Evolutionary conservation across 2,888 invertebrate genomes (phyloP).

Genomic region (Thereva unica): DNA sequence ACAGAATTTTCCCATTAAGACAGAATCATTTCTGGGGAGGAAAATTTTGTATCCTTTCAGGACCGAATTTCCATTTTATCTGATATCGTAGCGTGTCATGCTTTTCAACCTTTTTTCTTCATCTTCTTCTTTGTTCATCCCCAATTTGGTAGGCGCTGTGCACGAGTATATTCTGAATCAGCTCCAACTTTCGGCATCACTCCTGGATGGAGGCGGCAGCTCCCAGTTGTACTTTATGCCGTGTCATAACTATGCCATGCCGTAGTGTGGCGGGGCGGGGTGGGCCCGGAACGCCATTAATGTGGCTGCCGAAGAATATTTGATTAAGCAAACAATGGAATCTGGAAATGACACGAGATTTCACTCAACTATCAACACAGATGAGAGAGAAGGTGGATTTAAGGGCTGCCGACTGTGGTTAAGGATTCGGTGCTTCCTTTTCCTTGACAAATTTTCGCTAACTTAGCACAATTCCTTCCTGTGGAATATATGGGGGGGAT

Average conservation of each 20-base stretch:
- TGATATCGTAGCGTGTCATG: conserved; percentile 22
- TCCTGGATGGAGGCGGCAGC: conserved; percentile 1
- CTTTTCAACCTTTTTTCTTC: conserved; percentile 25
- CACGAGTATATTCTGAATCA: not conserved
- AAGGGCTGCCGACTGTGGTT: too few relatives aligned
- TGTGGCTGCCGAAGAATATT: conserved; percentile 33
- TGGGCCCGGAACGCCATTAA: conserved; percentile 13
- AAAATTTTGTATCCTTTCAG: conserved; percentile 5
- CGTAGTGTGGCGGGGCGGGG: not conserved
- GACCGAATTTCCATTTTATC: conserved; percentile 32
- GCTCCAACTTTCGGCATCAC: not conserved
- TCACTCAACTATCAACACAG: conserved; percentile 30
- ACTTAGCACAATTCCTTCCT: too few relatives aligned
- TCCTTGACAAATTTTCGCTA: too few relatives aligned
- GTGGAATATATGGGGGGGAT: too few relatives aligned
- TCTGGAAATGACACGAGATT: conserved; percentile 32
- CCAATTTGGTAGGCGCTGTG: not conserved
- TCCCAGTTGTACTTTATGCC: conserved; percentile 17
- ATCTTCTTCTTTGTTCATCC: not conserved
- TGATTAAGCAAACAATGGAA: conserved; percentile 24
- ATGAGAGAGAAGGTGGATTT: conserved; percentile 7
- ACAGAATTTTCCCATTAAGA: conserved; percentile 32
- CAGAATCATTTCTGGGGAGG: conserved; percentile 21
- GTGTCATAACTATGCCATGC: conserved; percentile 19
- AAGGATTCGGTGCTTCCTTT: too few relatives aligned